Evolutionary conservation across 2,113 vertebrate species (phyloP).

Genomic region (Trachemys scripta): DNA sequence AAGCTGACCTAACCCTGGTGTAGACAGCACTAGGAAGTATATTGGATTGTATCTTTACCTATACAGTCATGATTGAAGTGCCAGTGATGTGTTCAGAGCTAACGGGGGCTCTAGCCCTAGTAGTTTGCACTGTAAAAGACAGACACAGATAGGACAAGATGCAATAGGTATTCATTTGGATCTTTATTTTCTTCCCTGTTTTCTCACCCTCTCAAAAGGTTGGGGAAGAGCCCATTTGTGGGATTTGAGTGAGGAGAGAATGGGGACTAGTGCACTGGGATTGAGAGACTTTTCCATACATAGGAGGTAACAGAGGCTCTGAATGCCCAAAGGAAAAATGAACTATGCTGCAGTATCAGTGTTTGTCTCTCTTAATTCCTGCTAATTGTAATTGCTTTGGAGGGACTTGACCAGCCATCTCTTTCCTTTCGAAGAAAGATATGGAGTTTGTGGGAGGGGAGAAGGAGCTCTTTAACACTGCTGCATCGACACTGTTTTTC

Average conservation of each 20-base stretch:
- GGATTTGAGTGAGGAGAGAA: background rate
- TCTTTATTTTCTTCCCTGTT: fast-evolving
- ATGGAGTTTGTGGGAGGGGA: background rate
- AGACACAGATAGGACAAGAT: background rate
- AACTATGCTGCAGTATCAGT: background rate
- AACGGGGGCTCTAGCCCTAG: background rate
- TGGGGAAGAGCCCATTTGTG: background rate
- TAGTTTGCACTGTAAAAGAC: background rate
- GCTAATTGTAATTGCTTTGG: background rate
- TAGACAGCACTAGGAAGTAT: background rate
- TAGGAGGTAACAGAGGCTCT: background rate
- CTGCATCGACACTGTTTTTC: slow-evolving; percentile 34
- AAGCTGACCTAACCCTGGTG: background rate
- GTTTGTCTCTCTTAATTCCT: background rate
- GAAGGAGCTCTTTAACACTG: background rate
- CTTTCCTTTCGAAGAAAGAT: background rate
- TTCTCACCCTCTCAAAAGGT: background rate
- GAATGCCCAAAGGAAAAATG: background rate
- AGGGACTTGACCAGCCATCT: background rate
- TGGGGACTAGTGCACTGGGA: background rate
- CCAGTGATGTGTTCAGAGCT: background rate
- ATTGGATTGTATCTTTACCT: background rate
- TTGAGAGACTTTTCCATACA: background rate
- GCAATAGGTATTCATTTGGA: fast-evolving
- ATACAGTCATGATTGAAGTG: fast-evolving